Base-by-base conservation (phyloP, 1,140 invertebrate species). In the Saccostrea cuccullata region DNA sequence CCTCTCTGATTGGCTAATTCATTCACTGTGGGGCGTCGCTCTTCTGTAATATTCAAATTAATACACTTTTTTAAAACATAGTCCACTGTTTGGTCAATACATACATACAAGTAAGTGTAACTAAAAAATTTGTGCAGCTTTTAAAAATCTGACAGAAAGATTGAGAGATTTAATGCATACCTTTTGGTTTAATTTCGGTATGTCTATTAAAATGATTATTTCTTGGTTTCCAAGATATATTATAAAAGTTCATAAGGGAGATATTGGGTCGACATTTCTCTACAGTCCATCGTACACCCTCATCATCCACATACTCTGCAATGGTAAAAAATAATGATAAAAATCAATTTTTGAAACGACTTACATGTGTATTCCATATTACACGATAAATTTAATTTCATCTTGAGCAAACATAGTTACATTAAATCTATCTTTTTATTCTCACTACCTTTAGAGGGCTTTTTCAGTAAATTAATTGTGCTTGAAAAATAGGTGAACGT, bases 1-100 rank as follows among this genome's bases (percentile, higher is more conserved):
- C 98, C 96, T 91, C 97, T 97, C 93, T 99, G 98, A 95, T 97
- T 97, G 2, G 98, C 97, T 90, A 99, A 95, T 95, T 99, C 98
- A 92, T 97, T 97, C 3, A 98, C 97, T 9, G 97, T 97, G 9
- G 97, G 96, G 90, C 97, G 96, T 89, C 97, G 96, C 93, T 98
- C 98, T 90, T 98, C 97, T 95, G 90, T 55, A 83, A 87, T 30
- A 84, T 26, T 20, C 36, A 40, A 55, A 84, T 55, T n/a, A 84
- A 47, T 20, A 12, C n/a, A 13, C 15, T 40, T 36, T 84, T 23
- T 36, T 47, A 0, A 8, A 47, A 47, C 12, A 55, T 12, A 17
- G 26, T 47, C 47, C 47, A 8, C n/a, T n/a, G 0, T 47, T 47
- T 47, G 1, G 4, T 20, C 8, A 30, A 11, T 77, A 77, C 12